Conservation (phyloP, 2,113 vertebrate genomes). For the Furnarius figulus region DNA sequence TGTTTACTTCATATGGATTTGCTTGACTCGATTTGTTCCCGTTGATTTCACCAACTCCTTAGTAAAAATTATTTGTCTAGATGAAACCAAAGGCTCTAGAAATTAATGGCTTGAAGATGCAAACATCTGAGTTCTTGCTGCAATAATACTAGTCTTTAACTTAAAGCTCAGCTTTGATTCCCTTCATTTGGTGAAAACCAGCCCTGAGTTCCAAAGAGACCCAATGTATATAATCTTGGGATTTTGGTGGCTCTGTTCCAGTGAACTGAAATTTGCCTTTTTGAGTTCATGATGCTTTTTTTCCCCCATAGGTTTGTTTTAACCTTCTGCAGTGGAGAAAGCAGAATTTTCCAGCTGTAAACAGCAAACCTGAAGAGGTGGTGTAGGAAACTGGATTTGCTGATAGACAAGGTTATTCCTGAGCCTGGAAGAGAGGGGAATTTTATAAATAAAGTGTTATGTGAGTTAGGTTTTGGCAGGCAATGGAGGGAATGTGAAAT, state of each 20-base stretch:
- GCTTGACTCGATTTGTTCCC: neutral
- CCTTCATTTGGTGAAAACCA: neutral
- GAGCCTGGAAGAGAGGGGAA: neutral
- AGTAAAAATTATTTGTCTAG: neutral
- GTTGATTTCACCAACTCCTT: neutral
- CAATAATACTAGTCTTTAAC: rapidly evolving
- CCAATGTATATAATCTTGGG: rapidly evolving
- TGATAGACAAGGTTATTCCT: neutral
- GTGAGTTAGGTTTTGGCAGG: neutral
- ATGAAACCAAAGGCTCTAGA: neutral
- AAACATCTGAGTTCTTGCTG: neutral
- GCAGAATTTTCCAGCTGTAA: neutral
- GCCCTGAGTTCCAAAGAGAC: neutral
- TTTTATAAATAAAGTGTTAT: neutral
- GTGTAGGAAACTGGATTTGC: neutral
- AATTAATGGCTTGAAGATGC: neutral
- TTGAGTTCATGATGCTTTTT: neutral
- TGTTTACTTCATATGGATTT: neutral
- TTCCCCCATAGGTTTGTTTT: neutral
- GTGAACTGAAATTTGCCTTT: neutral
- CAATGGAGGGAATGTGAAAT: neutral
- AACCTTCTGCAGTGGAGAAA: neutral
- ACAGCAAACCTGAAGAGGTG: neutral
- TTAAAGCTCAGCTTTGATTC: neutral
- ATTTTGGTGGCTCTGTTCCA: neutral